A percentile compares a stretch with the other conserved stretches of the same genome.
phyloP scores from a whole-genome alignment of 1,140 invertebrate genomes.

The Cyrtorhinus lividipennis region DNA sequence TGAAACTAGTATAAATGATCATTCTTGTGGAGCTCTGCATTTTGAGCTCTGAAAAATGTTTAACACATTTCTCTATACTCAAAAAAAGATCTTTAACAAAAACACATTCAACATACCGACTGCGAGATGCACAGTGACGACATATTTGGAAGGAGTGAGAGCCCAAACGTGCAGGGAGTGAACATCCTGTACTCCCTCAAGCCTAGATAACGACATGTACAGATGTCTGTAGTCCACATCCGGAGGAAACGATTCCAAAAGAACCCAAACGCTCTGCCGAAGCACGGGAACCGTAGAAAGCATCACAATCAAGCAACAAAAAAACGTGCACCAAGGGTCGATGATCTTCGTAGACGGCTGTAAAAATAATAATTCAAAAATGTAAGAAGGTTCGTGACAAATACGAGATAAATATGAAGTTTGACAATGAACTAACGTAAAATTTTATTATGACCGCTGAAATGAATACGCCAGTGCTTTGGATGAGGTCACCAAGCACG shows the following conservation, averaged over 20 bases:
- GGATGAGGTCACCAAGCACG: conserved; percentile 79
- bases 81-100: too few species aligned
- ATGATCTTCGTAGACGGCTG: conserved; percentile 60
- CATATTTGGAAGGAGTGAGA: conserved; percentile 53
- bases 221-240: conserved; percentile 39
- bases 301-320: conserved; percentile 74
- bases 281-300: conserved; percentile 62
- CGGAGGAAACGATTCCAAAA: conserved; percentile 63
- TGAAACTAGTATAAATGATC: too few species aligned
- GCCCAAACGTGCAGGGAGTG: conserved; percentile 71
- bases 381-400: conserved; percentile 6
- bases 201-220: conserved; percentile 35
- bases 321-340: conserved; percentile 78
- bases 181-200: conserved; percentile 54
- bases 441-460: conserved; percentile 72
- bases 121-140: conserved; percentile 56
- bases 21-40: too few species aligned
- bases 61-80: too few species aligned
- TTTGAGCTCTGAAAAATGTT: too few species aligned
- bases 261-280: conserved; percentile 53
- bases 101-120: conserved; percentile 53
- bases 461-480: conserved; percentile 72
- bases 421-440: conserved; percentile 41
- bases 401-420: too few species aligned
- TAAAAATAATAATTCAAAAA: too few species aligned